Base-by-base conservation (phyloP, 2,797 vertebrate genomes). In the Tragelaphus oryx region DNA sequence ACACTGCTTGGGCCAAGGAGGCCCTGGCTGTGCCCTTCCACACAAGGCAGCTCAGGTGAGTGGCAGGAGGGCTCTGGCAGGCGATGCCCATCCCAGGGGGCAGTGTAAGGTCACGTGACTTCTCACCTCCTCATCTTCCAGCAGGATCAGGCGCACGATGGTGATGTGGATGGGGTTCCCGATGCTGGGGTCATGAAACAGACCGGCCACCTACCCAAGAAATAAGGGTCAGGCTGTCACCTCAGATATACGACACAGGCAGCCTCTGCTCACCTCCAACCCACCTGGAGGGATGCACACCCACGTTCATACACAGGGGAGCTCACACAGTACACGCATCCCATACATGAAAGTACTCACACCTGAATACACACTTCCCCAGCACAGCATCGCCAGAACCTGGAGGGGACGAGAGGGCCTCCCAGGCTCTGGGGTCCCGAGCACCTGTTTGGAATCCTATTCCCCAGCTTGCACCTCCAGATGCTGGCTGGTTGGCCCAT, bases 81-180 rank as follows among this genome's bases (percentile, higher is more conserved):
- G 12, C 0, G 3, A 26, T 11, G 55, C 59, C 54, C 46, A 17
- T 3, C 33, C 37, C 13, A 44, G 6, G 28, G 33, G 71, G 6
- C 18, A 37, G n/a, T 0, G 2, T 11, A 54, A 3, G 22, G 28
- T n/a, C 28, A n/a, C 8, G 0, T 0, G 6, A 18, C 52, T 5
- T 1, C 96, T 98, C 97, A 99, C 99, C 99, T 99, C 99, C 1
- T 99, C 99, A 0, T 99, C 98, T 97, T 99, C 99, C 98, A 99
- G 98, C 65, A 99, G 98, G 95, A 99, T 98, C 89, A 99, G 99
- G 6, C 99, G 99, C 97, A 99, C 99, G 0, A 99, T 98, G 2
- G 99, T 99, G 6, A 99, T 99, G 97, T 99, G 99, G 98, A 99
- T 99, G 54, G 99, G 98, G 90, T 99, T 99, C 96, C 99, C 99